Evolutionary conservation across 2,113 vertebrate species (phyloP).

Genomic region (Osmerus mordax): DNA sequence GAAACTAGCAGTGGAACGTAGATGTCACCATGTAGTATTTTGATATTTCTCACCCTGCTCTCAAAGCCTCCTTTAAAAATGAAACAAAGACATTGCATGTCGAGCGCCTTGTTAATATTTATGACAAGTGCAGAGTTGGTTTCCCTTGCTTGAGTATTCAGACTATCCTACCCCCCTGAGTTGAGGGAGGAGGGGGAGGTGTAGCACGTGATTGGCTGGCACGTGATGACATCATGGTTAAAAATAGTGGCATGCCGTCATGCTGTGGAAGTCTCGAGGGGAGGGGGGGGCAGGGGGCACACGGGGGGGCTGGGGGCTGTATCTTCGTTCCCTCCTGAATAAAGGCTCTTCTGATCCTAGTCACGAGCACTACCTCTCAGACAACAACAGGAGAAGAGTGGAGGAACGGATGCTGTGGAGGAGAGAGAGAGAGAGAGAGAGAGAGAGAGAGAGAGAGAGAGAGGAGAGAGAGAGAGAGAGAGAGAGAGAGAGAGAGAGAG

Average conservation of each 20-base stretch:
- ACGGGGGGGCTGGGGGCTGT: not conserved
- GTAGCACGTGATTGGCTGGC: not conserved
- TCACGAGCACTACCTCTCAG: slow-evolving; percentile 22
- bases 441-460: not conserved
- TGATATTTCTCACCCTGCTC: slow-evolving; percentile 9
- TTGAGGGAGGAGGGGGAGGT: slow-evolving; percentile 36
- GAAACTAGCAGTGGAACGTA: slow-evolving; percentile 5
- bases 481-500: not conserved
- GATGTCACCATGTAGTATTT: no score
- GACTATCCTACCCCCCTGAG: slow-evolving; percentile 29
- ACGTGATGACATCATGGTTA: slow-evolving; percentile 70
- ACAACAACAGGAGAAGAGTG: no score
- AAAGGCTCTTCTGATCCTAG: slow-evolving; percentile 54
- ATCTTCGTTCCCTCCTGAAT: slow-evolving; percentile 38
- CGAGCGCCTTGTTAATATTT: slow-evolving; percentile 60
- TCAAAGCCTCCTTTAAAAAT: slow-evolving; percentile 19
- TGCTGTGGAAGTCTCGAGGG: slow-evolving; percentile 42
- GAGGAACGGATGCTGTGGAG: no score
- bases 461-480: not conserved
- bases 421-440: no score
- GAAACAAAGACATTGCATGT: slow-evolving; percentile 37
- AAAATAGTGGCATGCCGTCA: slow-evolving; percentile 66
- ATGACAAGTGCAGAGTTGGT: slow-evolving; percentile 40
- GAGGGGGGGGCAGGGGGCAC: slow-evolving; percentile 20
- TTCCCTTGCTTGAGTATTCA: slow-evolving; percentile 18